Evolutionary conservation across 2,888 invertebrate species (phyloP), one percentile per base, ranked within the genome.

Genomic region (Ganaspis brasiliensis): DNA sequence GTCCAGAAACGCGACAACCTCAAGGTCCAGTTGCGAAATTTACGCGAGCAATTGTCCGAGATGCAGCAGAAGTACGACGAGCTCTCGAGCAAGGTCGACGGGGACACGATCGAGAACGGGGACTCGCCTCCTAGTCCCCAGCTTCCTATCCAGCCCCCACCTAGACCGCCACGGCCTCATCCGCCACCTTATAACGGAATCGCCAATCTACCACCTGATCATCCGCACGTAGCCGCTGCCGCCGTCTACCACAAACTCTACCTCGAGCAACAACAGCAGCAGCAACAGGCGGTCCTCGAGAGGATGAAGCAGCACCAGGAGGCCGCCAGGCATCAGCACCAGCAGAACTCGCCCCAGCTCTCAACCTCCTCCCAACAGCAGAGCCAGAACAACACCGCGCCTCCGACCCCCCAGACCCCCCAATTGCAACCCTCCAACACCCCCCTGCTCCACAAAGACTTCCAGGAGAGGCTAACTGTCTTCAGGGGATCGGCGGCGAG

Each of bases 51-150:
- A 92, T 92, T 98, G 78, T 97, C 97, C 12, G 96, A 96, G 90
- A 97, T 98, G 96, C 97, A 97, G 92, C 96, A 97, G 89, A 96
- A 97, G 90, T 98, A 98, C 92, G 94, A 96, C 90, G 96, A 97
- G 92, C 92, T 98, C 87, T 96, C 97, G 90, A 97, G 96, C 87
- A 94, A 96, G 84, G 96, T 97, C 94, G 97, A 97, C 90, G 88
- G 92, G 91, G 87, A 93, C 91, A 83, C 92, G 91, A 85, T 92
- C 92, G 87, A 95, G 93, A 80, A 92, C 93, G 81, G 94, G 93
- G 81, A 92, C 88, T 82, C 89, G 40, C 90, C 91, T 31, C 79
- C 87, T 87, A 92, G 88, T 88, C 93, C 88, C 86, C 92, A 91
- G 85, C 90, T 84, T 80, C 87, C 83, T 82, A 93, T 93, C 37